Percentiles rank a stretch among this genome's conserved stretches.
These are phyloP conservation scores for Rhodinocichla rosea DNA, from an alignment of 2,113 vertebrate species.

Conservation along the genomic window DNA sequence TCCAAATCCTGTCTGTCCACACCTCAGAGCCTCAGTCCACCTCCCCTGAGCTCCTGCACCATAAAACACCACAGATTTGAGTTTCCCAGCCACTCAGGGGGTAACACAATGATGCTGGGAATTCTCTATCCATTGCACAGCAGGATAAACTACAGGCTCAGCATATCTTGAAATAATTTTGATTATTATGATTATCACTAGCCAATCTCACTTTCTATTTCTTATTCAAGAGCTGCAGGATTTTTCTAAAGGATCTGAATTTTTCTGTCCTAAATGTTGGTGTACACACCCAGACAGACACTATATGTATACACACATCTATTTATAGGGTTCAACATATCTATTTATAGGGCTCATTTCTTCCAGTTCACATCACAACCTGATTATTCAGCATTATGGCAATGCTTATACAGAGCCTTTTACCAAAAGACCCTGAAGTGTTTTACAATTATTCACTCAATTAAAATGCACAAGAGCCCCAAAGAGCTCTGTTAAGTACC, in stretches of 20 bases:
- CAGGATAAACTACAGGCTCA: background rate
- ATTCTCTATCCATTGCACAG: background rate
- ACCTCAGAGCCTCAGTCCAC: background rate
- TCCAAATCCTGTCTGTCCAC: background rate
- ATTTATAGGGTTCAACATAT: background rate
- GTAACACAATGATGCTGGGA: background rate
- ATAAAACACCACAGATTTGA: background rate
- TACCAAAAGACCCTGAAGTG: constrained; percentile 37
- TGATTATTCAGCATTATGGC: constrained; percentile 27
- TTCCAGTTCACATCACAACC: background rate
- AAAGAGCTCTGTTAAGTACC: constrained; percentile 43
- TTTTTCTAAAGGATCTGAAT: background rate
- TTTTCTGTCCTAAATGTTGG: background rate
- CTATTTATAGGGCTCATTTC: background rate
- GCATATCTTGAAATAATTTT: background rate
- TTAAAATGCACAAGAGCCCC: constrained; percentile 57
- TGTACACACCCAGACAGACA: background rate
- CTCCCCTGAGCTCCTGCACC: background rate
- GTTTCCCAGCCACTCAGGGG: background rate
- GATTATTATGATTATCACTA: background rate
- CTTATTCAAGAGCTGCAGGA: background rate
- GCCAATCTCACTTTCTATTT: background rate
- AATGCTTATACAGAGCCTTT: constrained; percentile 31
- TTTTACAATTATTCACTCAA: constrained; percentile 50
- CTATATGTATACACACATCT: background rate